A percentile compares a stretch with the other conserved stretches of the same genome.
These are phyloP conservation scores for Clarias gariepinus DNA, from an alignment of 2,113 vertebrate genomes.

Conservation along the genomic window DNA sequence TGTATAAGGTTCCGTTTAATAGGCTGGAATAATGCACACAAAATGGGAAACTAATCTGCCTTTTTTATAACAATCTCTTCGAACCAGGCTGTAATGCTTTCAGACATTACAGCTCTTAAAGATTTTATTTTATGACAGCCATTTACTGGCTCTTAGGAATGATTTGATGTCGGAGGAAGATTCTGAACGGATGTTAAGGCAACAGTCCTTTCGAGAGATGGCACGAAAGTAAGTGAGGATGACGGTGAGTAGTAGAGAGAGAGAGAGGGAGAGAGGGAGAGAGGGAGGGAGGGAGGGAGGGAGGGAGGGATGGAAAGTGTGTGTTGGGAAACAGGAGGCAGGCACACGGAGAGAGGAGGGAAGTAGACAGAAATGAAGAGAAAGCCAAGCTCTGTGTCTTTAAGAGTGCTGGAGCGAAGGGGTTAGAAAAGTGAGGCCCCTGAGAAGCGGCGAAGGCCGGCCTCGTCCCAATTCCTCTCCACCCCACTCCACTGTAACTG, in stretches of 20 bases:
- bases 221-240: neutral
- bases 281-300: neutral
- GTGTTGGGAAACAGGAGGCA: neutral
- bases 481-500: conserved; percentile 29
- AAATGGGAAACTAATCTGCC: neutral
- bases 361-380: neutral
- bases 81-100: neutral
- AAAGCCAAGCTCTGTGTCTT: conserved; percentile 44
- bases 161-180: conserved; percentile 11
- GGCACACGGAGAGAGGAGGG: conserved; percentile 5
- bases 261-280: neutral
- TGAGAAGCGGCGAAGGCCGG: conserved; percentile 25
- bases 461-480: conserved; percentile 20
- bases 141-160: conserved; percentile 17
- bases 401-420: conserved; percentile 39
- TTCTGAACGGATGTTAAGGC: neutral
- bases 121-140: conserved; percentile 22
- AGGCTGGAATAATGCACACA: conserved; percentile 1
- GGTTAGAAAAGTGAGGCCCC: conserved; percentile 43
- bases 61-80: conserved; percentile 14
- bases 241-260: neutral
- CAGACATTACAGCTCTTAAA: conserved; percentile 2
- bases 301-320: neutral
- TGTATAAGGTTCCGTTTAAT: neutral
- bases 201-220: neutral